Percentiles rank a stretch among this genome's conserved stretches.
phyloP scores from a whole-genome alignment of 2,797 vertebrate genomes.

The Gymnopithys bicolor region DNA sequence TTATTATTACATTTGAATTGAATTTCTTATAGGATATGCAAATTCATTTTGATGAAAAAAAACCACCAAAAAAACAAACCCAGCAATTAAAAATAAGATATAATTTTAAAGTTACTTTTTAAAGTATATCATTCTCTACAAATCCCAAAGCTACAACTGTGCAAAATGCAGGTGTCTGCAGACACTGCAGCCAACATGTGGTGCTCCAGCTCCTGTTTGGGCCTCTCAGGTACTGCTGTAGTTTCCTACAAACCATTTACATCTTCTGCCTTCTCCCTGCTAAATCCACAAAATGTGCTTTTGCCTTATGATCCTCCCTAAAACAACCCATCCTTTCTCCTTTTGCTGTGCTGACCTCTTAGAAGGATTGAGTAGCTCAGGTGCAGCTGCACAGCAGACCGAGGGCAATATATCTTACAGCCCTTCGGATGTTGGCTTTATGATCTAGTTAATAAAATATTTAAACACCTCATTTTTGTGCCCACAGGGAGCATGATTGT shows the following conservation, averaged over 20 bases:
- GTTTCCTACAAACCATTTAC: neutral
- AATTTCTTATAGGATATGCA: neutral
- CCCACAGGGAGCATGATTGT: neutral
- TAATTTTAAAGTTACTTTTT: neutral
- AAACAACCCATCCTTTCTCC: neutral
- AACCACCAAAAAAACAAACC: neutral
- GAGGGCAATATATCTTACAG: neutral
- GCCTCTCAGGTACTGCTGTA: no score
- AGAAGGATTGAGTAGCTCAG: neutral
- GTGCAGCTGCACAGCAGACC: neutral
- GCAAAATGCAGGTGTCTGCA: neutral
- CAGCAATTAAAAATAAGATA: neutral
- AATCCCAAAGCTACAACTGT: neutral
- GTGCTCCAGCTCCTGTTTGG: neutral
- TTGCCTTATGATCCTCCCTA: neutral
- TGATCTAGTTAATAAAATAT: conserved; percentile 19
- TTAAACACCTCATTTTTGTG: conserved; percentile 22
- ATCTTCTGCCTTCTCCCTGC: neutral
- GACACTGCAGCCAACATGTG: rapidly evolving
- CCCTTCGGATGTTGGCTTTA: neutral
- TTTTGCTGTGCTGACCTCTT: neutral
- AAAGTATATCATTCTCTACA: neutral
- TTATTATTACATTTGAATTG: neutral
- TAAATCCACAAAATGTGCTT: neutral
- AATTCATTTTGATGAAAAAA: neutral